Evolutionary conservation across 2,797 vertebrate genomes (phyloP), one percentile per base, ranked within the genome.

Genomic region (Hemitrygon akajei): DNA sequence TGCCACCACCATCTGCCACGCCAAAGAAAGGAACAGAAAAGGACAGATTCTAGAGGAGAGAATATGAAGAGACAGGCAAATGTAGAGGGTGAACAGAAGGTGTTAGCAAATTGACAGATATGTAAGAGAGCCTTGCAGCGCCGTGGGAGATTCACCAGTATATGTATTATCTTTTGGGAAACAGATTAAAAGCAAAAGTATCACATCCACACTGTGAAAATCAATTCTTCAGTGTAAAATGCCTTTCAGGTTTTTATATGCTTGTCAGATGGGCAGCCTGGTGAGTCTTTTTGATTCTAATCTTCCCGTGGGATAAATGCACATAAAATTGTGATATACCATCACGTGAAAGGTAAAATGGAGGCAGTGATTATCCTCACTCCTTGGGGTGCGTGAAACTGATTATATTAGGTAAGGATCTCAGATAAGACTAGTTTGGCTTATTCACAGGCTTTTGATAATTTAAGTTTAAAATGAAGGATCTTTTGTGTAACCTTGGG

Each of bases 31-130:
- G n/a, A 60, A 18, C 84, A 89, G 20, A 63, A n/a, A 86, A 86
- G 82, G 82, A 86, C 82, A 87, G 81, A 30, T 30, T 66, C 34
- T 66, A 27, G 84, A 58, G 63, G 86, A 89, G 30, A 66, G 86
- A 66, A 20, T 34, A 66, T 60, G 63, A 79, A 79, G 34, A 79
- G 58, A 63, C 58, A 87, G 56, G 58, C 58, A 63, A 7, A 86
- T 3, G 27, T n/a, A 16, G 56, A 11, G 63, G n/a, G 6, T 66
- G 86, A 10, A 34, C 7, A 66, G 86, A 89, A 66, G 63, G 63
- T 30, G 12, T n/a, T 87, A n/a, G 66, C 14, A 66, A 89, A 66
- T 89, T 89, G 86, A 66, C 60, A 63, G 30, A n/a, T 12, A 16
- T 30, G 30, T 63, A 66, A 89, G 16, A 22, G 84, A 87, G n/a